phyloP scores from a whole-genome alignment of 2,113 vertebrate genomes.

The Peromyscus californicus region DNA sequence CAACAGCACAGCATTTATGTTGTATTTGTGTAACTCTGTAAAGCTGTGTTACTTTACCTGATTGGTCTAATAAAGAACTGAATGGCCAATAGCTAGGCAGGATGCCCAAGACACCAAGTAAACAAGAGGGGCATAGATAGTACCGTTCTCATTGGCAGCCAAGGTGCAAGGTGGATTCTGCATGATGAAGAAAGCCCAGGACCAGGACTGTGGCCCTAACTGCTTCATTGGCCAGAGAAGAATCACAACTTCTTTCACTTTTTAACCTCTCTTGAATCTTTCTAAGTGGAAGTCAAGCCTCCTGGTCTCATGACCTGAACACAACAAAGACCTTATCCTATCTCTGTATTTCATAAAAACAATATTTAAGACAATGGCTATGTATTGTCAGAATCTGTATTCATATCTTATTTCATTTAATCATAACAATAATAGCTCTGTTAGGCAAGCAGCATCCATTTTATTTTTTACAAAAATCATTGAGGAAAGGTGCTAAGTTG shows the following conservation, averaged over 20 bases:
- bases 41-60: too few relatives aligned
- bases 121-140: neutral
- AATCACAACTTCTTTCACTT: slow-evolving; percentile 45
- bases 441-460: neutral
- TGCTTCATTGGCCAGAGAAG: slow-evolving; percentile 1
- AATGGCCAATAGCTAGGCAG: too few relatives aligned
- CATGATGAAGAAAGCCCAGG: neutral
- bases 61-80: too few relatives aligned
- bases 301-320: neutral
- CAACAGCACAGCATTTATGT: neutral
- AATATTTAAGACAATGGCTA: slow-evolving; percentile 54
- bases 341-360: slow-evolving; percentile 5
- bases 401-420: slow-evolving; percentile 38
- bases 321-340: neutral
- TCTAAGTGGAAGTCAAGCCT: neutral
- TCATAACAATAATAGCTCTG: slow-evolving; percentile 1
- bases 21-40: too few relatives aligned
- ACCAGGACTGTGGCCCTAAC: neutral
- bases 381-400: neutral
- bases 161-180: neutral
- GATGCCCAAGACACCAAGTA: neutral
- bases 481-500: neutral
- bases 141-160: neutral
- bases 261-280: slow-evolving; percentile 6
- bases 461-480: neutral